Evolutionary conservation across 2,888 invertebrate species (phyloP), one percentile per base, ranked within the genome.

Genomic region (Priocnemis perturbator): DNA sequence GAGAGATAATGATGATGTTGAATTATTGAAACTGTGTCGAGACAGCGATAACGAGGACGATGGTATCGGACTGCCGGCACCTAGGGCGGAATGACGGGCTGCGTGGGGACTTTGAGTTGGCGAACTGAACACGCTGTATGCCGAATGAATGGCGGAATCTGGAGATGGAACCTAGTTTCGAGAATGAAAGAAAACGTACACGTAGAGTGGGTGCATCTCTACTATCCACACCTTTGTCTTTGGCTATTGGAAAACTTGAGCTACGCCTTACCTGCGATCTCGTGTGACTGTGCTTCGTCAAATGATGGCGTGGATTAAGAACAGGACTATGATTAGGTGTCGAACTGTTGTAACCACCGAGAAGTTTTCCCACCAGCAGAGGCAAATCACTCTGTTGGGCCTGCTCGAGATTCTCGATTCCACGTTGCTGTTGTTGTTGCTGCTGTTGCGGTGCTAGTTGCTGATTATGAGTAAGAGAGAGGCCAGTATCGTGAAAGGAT

Each of bases 141-240:
- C 95, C 83, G 96, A 96, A 90, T 96, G 96, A 77, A 96, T 95
- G 76, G 96, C 96, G 20, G 96, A 96, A 89, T 96, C 96, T 0
- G 96, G 96, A 84, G 96, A 96, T 69, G 96, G 96, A 50, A 89
- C 88, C 79, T 79, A 44, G n/a, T 50, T 60, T 23, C 26, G 26
- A 26, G 26, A 26, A 37, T 9, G 2, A 9, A 37, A 7, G 14
- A 37, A 11, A 37, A 37, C 14, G 1, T 37, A 37, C 7, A 3
- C 4, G 7, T 37, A 11, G 11, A 37, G 11, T 9, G 11, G 11
- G 1, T 11, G 37, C 37, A 1, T 11, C 37, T 37, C 1, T 37
- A 37, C 7, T 26, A 4, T 3, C 7, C 26, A 26, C 26, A 7
- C 26, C 26, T n/a, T n/a, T n/a, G n/a, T n/a, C n/a, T n/a, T n/a